Percentiles rank a stretch among this genome's conserved stretches.
These are phyloP conservation scores for Phoxinus phoxinus DNA, from an alignment of 2,113 vertebrate species.

Conservation along the genomic window DNA sequence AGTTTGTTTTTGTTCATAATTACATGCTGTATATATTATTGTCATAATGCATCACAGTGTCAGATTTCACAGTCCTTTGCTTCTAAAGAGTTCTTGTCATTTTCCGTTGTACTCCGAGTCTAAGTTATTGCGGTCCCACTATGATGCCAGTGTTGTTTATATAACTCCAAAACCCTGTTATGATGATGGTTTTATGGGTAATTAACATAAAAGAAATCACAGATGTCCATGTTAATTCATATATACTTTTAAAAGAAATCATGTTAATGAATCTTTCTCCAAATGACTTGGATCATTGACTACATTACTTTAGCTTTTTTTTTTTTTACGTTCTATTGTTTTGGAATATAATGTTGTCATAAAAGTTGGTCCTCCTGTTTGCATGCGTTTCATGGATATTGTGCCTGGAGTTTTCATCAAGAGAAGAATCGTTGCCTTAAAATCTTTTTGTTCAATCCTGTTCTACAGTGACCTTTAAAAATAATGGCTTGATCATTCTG, in stretches of 20 bases:
- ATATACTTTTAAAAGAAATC: background rate
- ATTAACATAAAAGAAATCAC: conserved; percentile 21
- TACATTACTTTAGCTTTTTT: background rate
- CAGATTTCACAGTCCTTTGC: conserved; percentile 72
- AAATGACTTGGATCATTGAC: background rate
- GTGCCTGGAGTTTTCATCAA: background rate
- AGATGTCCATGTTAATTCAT: conserved; percentile 8
- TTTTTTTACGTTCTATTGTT: background rate
- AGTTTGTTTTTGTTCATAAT: conserved; percentile 11
- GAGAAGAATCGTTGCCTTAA: background rate
- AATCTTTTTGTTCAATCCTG: background rate
- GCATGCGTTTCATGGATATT: background rate
- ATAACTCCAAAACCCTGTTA: conserved; percentile 19
- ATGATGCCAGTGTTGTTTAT: conserved; percentile 78
- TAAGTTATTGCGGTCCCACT: conserved; percentile 86
- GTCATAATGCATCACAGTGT: conserved; percentile 65
- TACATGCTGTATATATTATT: conserved; percentile 78
- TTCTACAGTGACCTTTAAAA: conserved; percentile 3
- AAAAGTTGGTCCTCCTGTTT: background rate
- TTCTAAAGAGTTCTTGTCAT: conserved; percentile 8
- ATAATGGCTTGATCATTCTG: background rate
- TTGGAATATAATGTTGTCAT: conserved; percentile 16
- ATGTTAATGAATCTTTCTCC: background rate
- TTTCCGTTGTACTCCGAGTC: conserved; percentile 55
- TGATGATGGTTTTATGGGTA: conserved; percentile 8